These are phyloP conservation scores for Anser brachyrhynchus DNA, from an alignment of 2,113 vertebrate species.

Conservation along the genomic window DNA sequence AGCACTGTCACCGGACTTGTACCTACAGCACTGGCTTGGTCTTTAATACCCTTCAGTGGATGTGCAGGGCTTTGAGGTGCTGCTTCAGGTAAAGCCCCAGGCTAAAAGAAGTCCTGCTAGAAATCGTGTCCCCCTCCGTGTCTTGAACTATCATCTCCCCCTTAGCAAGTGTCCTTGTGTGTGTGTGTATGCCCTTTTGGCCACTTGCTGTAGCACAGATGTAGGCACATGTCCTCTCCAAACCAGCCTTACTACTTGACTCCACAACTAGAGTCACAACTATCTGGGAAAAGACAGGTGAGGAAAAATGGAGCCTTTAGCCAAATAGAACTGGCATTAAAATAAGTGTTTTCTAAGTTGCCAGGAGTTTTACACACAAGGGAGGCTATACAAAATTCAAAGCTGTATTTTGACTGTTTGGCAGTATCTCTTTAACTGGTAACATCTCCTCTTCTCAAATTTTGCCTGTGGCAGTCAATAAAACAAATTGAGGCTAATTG, in stretches of 20 bases:
- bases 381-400: background rate
- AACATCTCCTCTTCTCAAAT: slow-evolving; percentile 30
- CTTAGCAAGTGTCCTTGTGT: background rate
- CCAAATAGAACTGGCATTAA: background rate
- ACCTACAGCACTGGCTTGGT: background rate
- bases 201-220: background rate
- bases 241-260: accelerated
- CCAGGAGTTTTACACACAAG: background rate
- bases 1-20: background rate
- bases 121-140: background rate
- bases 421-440: slow-evolving; percentile 32
- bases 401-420: slow-evolving; percentile 9
- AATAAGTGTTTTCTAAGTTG: background rate
- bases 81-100: background rate
- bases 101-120: background rate
- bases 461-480: slow-evolving; percentile 53
- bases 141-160: background rate
- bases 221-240: background rate
- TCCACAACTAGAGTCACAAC: accelerated
- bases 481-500: slow-evolving; percentile 65
- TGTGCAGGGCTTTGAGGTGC: background rate
- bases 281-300: background rate
- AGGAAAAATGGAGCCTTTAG: background rate
- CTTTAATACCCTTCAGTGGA: background rate
- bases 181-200: background rate